Base-by-base conservation (phyloP, 2,888 invertebrate genomes). In the Galerucella nymphaeae region DNA sequence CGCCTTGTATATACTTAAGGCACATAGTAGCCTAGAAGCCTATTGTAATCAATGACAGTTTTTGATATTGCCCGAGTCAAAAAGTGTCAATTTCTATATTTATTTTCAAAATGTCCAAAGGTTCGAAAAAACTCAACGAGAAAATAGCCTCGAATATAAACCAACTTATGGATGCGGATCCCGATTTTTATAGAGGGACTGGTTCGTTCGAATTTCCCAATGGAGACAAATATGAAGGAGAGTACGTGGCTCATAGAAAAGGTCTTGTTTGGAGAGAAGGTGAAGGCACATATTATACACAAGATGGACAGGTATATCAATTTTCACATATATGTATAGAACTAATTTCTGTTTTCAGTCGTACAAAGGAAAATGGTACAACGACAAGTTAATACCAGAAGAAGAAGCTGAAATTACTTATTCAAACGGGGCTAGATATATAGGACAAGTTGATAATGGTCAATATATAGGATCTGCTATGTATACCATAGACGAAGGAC, bases 221-320 rank as follows among this genome's bases (percentile, higher is more conserved):
- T 59, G 90, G 90, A 0, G 91, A 92, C 76, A 85, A 78, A 2
- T 92, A 91, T 75, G 85, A 87, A 1, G 92, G 91, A 0, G 87
- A 83, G 65, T 92, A 89, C 78, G 89, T 89, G 79, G 88, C 89
- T 0, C 89, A 89, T 82, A 88, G 88, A 76, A 88, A 87, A 76
- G 89, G 86, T 3, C 57, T 84, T 55, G 78, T 85, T 57, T 87
- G 86, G 86, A 78, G 86, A 66, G 85, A 86, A 81, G 87, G 77
- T 42, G 62, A 66, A 69, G 92, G 92, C 10, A 83, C 84, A 13
- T 92, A 92, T 78, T 87, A 80, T 2, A 91, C 91, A 0, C 88
- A 88, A 6, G 90, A 91, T 79, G 90, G 89, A 0, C 90, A 91
- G 77, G 80, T 70, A 16, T 18, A 53, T 10, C 10, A 9, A 18